Evolutionary conservation across 2,113 vertebrate species (phyloP).

Genomic region (Copsychus sechellarum): DNA sequence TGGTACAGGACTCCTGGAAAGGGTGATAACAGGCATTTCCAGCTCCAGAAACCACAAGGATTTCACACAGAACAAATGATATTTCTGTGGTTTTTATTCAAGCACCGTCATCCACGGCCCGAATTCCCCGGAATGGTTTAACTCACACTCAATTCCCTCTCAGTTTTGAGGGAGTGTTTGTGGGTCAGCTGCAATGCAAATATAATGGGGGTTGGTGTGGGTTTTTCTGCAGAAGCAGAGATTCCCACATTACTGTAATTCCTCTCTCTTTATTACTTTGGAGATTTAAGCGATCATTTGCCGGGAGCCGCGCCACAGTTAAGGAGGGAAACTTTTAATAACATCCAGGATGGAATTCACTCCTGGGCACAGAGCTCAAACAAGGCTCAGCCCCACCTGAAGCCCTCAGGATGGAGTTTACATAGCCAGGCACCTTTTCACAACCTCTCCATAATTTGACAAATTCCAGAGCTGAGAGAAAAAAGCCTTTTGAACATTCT

Average conservation of each 20-base stretch:
- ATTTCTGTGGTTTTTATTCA: neutral
- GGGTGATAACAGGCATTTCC: neutral
- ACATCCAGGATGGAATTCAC: neutral
- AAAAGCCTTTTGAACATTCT: neutral
- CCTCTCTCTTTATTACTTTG: constrained; percentile 25
- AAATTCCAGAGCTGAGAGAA: neutral
- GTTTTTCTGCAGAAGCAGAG: neutral
- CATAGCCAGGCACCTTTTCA: neutral
- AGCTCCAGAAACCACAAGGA: neutral
- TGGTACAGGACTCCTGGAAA: neutral
- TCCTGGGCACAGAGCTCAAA: constrained; percentile 35
- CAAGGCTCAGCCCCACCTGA: neutral
- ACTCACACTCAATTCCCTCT: neutral
- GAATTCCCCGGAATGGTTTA: neutral
- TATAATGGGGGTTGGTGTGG: neutral
- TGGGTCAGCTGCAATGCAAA: neutral
- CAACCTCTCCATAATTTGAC: neutral
- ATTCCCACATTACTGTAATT: neutral
- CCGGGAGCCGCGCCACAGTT: neutral
- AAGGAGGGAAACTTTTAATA: constrained; percentile 22
- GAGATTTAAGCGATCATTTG: neutral
- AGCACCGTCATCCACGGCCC: neutral
- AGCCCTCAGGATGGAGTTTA: neutral
- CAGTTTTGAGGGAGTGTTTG: neutral
- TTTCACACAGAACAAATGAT: neutral